Base-by-base conservation (phyloP, 2,797 vertebrate species). In the Cetoscarus ocellatus region DNA sequence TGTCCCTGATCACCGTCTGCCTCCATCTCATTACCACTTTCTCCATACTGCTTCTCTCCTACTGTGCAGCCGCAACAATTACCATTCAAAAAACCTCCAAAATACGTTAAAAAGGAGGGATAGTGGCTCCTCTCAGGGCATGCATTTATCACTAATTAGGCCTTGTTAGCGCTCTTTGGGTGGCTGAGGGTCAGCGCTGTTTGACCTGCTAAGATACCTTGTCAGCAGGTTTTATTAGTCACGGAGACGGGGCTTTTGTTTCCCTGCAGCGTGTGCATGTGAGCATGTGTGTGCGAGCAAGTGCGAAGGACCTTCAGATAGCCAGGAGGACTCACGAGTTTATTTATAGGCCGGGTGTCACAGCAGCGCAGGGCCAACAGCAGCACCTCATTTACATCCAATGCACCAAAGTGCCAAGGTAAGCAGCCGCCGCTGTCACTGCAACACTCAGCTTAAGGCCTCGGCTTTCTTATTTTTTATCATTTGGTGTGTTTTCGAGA, bases 311-410 rank as follows among this genome's bases (percentile, higher is more conserved):
- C 86, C 79, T 87, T 87, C 68, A 82, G 69, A 76, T 76, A 76
- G 78, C 82, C 56, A 59, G 62, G 73, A 82, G 82, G 80, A 69
- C 79, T 79, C 47, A 18, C 35, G 70, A 72, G 84, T 91, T 86
- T 91, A 91, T 92, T 93, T 92, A 88, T 92, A 92, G 89, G 70
- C 62, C 12, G 49, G 42, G 80, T 80, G 81, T 79, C 80, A 87
- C 67, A 79, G 77, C 75, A 63, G 78, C 53, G n/a, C 35, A 14
- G 54, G 70, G 77, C 79, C 77, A 61, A 62, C 61, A 61, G 83
- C 81, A 88, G 83, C 68, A 72, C 80, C 55, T 83, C 83, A 88
- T 88, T 91, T 90, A 86, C 89, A 90, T 90, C 85, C 79, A 80
- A 39, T 87, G 78, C 72, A 82, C 53, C 78, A 76, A 75, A 89